These are phyloP conservation scores for Poecilia wingei DNA, from an alignment of 2,797 vertebrate species.

Conservation along the genomic window DNA sequence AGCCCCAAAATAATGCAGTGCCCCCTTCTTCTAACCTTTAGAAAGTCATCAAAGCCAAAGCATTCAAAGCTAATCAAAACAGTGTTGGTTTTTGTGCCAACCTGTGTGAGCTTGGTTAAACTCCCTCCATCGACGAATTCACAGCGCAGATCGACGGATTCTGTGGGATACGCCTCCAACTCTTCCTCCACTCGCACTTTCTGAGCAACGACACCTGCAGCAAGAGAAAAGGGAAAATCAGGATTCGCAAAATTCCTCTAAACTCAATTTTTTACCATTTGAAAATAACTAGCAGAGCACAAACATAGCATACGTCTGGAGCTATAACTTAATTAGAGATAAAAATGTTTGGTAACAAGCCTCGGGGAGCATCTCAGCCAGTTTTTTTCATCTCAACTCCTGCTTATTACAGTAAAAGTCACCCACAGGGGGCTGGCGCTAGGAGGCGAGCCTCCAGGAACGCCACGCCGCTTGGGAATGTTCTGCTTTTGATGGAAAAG, in stretches of 20 bases:
- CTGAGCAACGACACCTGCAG: constrained; percentile 72
- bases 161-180: constrained; percentile 78
- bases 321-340: constrained; percentile 26
- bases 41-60: neutral
- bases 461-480: rapidly evolving
- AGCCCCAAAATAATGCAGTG: neutral
- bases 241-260: neutral
- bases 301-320: neutral
- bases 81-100: constrained; percentile 27
- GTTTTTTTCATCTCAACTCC: constrained; percentile 6
- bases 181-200: constrained; percentile 80
- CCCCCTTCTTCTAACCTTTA: neutral
- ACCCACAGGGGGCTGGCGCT: constrained; percentile 36
- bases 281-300: neutral
- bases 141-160: constrained; percentile 81
- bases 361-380: constrained; percentile 33
- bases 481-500: neutral
- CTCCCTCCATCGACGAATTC: constrained; percentile 68
- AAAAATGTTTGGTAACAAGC: constrained; percentile 30
- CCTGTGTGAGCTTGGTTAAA: constrained; percentile 81
- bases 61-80: neutral
- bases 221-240: neutral
- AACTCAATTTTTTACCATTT: neutral
- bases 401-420: constrained; percentile 31
- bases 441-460: constrained; percentile 40